Base-by-base conservation (phyloP, 2,113 vertebrate species). In the Neoarius graeffei region DNA sequence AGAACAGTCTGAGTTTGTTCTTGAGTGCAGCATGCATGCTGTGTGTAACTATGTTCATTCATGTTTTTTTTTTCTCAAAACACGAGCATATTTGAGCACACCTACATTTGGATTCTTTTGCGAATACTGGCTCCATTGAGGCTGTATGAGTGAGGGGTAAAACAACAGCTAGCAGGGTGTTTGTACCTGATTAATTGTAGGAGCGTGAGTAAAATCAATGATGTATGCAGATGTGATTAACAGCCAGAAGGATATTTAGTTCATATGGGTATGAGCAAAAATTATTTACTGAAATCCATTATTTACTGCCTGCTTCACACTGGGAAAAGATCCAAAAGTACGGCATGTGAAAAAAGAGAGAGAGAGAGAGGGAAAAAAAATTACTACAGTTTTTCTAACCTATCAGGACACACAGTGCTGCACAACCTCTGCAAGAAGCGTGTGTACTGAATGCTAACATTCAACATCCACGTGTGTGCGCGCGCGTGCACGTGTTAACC, bases 301-400 rank as follows among this genome's bases (percentile, higher is more conserved):
- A 85, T 35, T 74, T 85, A 85, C 83, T n/a, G 69, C 69, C 35
- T 74, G 83, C 54, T 85, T 74, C 60, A 64, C 6, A n/a, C 54
- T 42, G 69, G 20, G 13, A 85, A 14, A 86, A 86, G 52, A 14
- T 35, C 50, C 83, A 64, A 59, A 50, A 77, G 76, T 56, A 13
- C 23, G 35, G 42, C 14, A 11, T 76, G 73, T 50, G 73, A 19
- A 11, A 1, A 17, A 0, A 17, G 64, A 13, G 23, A 25, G 59
- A 20, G 6, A 48, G 2, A 56, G 9, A 74, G 48, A 7, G 23
- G 13, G 13, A 8, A 15, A 30, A 4, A 15, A 35, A 1, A 20
- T 35, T 9, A n/a, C 48, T 67, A 27, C 11, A 67, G 42, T 52
- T 71, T 48, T 56, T 73, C 1, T 67, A 69, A 27, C 42, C 59